Percentiles rank a stretch among this genome's conserved stretches.
phyloP scores from a whole-genome alignment of 2,797 vertebrate species.

The Megalops cyprinoides region DNA sequence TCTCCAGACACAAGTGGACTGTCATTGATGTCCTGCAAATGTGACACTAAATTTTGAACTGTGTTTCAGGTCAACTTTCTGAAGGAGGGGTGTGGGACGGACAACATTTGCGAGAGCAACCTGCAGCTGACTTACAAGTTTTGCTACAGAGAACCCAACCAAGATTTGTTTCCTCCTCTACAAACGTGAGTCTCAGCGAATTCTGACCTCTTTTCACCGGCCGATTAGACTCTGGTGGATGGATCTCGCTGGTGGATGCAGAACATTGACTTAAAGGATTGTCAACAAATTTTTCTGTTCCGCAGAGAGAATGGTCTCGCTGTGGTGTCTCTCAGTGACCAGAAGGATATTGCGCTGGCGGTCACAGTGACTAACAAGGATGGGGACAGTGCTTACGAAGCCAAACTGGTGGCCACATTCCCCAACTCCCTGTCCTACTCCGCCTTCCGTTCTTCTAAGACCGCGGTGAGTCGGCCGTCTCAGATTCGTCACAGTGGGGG shows the following conservation, averaged over 20 bases:
- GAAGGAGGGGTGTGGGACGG: constrained; percentile 88
- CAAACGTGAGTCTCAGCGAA: constrained; percentile 72
- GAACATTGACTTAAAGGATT: not conserved
- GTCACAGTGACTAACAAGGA: constrained; percentile 84
- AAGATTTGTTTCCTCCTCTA: constrained; percentile 75
- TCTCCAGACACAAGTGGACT: not conserved
- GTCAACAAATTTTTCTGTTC: constrained; percentile 17
- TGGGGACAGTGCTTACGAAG: constrained; percentile 91
- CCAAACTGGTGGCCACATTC: constrained; percentile 74
- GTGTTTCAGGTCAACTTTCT: constrained; percentile 82
- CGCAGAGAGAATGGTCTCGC: constrained; percentile 72
- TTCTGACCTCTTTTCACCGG: not conserved
- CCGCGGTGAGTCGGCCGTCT: constrained; percentile 14
- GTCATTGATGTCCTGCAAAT: not conserved
- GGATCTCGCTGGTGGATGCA: too few relatives aligned
- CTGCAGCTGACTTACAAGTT: constrained; percentile 81
- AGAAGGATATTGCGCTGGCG: constrained; percentile 88
- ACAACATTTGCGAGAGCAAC: constrained; percentile 88
- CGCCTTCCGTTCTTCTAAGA: constrained; percentile 2
- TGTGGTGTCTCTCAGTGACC: constrained; percentile 82
- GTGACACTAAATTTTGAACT: not conserved
- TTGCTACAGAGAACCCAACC: constrained; percentile 69
- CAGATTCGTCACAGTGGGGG: not conserved
- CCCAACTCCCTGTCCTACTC: constrained; percentile 84
- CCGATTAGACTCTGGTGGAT: not conserved